phyloP scores from a whole-genome alignment of 2,113 vertebrate genomes.

The Chaetodon trifascialis region DNA sequence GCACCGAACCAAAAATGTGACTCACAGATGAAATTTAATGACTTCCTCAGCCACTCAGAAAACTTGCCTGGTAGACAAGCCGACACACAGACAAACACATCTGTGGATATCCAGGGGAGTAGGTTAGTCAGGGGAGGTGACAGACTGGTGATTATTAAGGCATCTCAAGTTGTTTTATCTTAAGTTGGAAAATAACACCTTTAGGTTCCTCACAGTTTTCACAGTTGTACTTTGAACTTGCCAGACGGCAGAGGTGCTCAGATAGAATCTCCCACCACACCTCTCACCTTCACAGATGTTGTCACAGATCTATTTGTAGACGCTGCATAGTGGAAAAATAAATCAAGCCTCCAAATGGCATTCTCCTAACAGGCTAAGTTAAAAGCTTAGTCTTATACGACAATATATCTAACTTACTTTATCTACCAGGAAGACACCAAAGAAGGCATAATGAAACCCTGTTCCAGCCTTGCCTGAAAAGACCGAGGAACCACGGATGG shows the following conservation, averaged over 20 bases:
- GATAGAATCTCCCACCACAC: conserved; percentile 12
- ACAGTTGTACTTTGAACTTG: conserved; percentile 35
- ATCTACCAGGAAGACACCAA: conserved; percentile 25
- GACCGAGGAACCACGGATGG: conserved; percentile 53
- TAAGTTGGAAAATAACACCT: conserved; percentile 33
- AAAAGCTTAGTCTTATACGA: conserved; percentile 21
- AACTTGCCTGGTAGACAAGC: background rate
- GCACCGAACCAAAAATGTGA: conserved; percentile 49
- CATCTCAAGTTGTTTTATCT: conserved; percentile 46
- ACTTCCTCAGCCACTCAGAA: conserved; percentile 16
- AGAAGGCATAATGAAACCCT: conserved; percentile 55
- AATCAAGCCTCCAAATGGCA: background rate
- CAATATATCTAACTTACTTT: conserved; percentile 1
- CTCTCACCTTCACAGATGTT: conserved; percentile 44
- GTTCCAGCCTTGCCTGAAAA: conserved; percentile 29
- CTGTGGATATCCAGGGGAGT: conserved; percentile 1
- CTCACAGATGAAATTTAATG: conserved; percentile 35
- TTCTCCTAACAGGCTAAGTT: background rate
- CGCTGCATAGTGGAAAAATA: background rate
- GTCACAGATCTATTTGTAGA: conserved; percentile 32
- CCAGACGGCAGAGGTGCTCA: conserved; percentile 22
- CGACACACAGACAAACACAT: conserved; percentile 28
- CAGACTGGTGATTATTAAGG: conserved; percentile 19
- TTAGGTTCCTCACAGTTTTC: conserved; percentile 34
- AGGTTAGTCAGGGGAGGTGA: conserved; percentile 32